A percentile compares a stretch with the other conserved stretches of the same genome.
phyloP scores from a whole-genome alignment of 2,113 vertebrate species.

The Bubo blakistoni region DNA sequence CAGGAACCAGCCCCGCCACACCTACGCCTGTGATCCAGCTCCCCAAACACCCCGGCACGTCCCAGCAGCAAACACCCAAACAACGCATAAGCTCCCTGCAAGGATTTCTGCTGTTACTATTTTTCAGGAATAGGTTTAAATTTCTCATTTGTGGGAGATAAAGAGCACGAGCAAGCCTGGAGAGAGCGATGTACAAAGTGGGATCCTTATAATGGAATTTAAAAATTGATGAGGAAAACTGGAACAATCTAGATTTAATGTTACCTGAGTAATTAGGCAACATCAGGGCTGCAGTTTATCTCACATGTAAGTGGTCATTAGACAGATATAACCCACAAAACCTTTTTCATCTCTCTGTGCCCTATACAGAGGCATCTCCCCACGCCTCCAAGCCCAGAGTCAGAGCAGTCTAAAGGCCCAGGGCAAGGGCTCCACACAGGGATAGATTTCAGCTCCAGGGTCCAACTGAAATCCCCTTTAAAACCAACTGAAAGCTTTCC shows the following conservation, averaged over 20 bases:
- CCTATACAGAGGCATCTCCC: no score
- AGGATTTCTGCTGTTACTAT: neutral
- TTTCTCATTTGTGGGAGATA: neutral
- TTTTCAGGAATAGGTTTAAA: neutral
- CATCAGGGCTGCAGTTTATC: neutral
- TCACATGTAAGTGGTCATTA: neutral
- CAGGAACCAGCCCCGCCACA: rapidly evolving
- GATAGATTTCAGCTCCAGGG: neutral
- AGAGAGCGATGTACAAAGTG: neutral
- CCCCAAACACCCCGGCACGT: neutral
- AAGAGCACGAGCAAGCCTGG: neutral
- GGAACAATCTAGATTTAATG: neutral
- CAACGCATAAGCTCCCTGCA: rapidly evolving
- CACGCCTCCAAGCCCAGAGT: neutral
- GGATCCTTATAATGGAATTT: neutral
- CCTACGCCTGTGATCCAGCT: neutral
- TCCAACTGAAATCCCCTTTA: neutral
- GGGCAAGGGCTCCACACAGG: neutral
- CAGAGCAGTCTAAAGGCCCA: rapidly evolving
- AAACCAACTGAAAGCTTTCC: neutral
- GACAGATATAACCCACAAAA: neutral
- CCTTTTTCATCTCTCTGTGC: neutral
- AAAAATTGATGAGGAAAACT: neutral
- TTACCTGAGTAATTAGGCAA: neutral
- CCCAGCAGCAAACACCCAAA: neutral